A percentile compares a stretch with the other conserved stretches of the same genome.
These are phyloP conservation scores for Pseudonaja textilis DNA, from an alignment of 2,113 vertebrate species.

Conservation along the genomic window DNA sequence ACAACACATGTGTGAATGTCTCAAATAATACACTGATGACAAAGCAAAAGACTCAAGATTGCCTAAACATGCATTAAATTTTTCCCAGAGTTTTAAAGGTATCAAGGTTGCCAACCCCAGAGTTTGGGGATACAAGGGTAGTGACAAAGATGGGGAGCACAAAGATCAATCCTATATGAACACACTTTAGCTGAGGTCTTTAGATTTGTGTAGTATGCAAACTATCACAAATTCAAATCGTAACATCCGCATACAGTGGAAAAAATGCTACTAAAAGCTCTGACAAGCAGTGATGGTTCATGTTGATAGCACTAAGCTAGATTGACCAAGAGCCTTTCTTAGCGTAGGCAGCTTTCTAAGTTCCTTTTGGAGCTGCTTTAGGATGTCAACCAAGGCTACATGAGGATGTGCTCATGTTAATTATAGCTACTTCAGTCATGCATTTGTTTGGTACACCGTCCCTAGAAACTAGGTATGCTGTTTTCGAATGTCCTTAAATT, in stretches of 20 bases:
- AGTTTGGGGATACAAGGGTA: neutral
- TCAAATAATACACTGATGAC: neutral
- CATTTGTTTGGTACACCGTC: neutral
- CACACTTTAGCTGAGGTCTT: neutral
- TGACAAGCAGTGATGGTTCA: neutral
- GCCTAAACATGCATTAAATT: neutral
- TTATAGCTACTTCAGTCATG: neutral
- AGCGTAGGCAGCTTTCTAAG: neutral
- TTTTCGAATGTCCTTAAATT: slow-evolving; percentile 26
- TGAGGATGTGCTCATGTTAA: neutral
- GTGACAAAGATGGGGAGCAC: neutral
- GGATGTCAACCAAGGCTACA: neutral
- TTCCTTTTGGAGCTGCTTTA: neutral
- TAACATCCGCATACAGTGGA: neutral
- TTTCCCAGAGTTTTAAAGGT: neutral
- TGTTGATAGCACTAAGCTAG: neutral
- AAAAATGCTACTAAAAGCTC: neutral
- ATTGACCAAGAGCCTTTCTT: neutral
- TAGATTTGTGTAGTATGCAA: neutral
- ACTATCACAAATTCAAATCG: neutral
- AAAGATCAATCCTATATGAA: neutral
- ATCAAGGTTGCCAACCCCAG: neutral
- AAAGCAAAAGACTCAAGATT: neutral
- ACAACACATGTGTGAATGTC: neutral
- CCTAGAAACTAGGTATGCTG: neutral